Base-by-base conservation (phyloP, 2,113 vertebrate genomes). In the Mobula hypostoma region DNA sequence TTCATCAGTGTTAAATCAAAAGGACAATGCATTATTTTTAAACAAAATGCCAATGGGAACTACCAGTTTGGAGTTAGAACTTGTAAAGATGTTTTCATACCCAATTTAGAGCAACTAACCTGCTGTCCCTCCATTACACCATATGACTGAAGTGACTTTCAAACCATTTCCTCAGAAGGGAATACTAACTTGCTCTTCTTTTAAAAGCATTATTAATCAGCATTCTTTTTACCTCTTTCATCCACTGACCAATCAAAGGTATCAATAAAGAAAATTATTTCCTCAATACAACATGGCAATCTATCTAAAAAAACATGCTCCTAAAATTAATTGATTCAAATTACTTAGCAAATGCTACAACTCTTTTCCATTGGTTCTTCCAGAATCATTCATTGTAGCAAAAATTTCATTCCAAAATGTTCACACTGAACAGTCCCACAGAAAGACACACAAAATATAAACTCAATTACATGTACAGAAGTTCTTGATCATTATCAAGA, bases 91-190 rank as follows among this genome's bases (percentile, higher is more conserved):
- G 61, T 90, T 90, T 17, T 68, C 29, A 90, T 32, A 29, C 63
- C 63, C 29, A 90, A 68, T 68, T 68, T 68, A 68, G 87, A 14
- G 24, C 90, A 92, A 32, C 90, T 70, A n/a, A 61, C n/a, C 66
- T 92, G 66, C 32, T 92, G 66, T 92, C 68, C 21, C 36, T 91
- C 87, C 29, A 91, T 68, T 92, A 92, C n/a, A 92, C 63, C 66
- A 68, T 36, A 29, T 70, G 66, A 92, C 15, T 40, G 15, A 40
- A 48, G 32, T 17, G 68, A 72, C 32, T 92, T 74, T 14, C 29
- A 11, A 40, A 9, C 12, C 36, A 58, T 40, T 58, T 92, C 90
- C 5, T 21, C 40, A 48, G 19, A 21, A 15, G 61, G 61, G 61
- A 27, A 58, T 56, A 63, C 1, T 27, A 27, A 24, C 21, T 85